Evolutionary conservation across 92 coral and sea anemone species (phyloP).

Genomic region (Porites lobata): DNA sequence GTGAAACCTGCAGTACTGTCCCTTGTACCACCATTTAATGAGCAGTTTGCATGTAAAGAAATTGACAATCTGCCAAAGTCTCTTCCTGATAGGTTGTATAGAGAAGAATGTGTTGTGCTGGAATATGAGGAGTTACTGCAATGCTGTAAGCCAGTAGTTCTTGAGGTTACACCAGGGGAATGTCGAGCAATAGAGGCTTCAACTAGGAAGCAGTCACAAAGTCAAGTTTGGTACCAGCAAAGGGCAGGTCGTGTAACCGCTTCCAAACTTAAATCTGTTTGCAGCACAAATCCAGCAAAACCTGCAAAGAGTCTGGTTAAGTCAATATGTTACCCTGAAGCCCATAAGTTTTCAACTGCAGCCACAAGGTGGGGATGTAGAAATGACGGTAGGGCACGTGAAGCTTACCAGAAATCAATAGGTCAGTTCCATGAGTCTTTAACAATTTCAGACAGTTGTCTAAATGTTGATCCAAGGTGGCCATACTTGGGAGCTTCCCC

Average conservation of each 20-base stretch:
- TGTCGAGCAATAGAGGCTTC: constrained; percentile 33
- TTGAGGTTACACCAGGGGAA: constrained; percentile 38
- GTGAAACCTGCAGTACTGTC: constrained; percentile 31
- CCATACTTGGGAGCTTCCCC: constrained; percentile 67
- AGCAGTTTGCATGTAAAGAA: constrained; percentile 22
- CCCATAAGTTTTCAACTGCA: constrained; percentile 41
- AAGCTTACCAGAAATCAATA: constrained; percentile 46
- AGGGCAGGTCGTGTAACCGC: constrained; percentile 70
- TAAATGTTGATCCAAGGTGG: constrained; percentile 51
- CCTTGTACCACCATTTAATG: constrained; percentile 24
- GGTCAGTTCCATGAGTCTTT: constrained; percentile 50
- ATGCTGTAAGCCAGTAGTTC: constrained; percentile 19
- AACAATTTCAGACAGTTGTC: constrained; percentile 64
- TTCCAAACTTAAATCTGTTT: constrained; percentile 52
- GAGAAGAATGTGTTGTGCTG: constrained; percentile 38
- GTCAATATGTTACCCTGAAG: constrained; percentile 62
- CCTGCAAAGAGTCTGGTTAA: constrained; percentile 60
- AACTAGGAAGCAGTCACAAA: constrained; percentile 60
- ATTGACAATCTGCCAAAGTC: constrained; percentile 41
- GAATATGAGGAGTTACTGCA: constrained; percentile 38
- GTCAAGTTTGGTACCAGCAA: constrained; percentile 67
- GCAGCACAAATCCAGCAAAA: constrained; percentile 58
- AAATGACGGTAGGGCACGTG: constrained; percentile 52
- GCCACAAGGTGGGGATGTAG: constrained; percentile 43
- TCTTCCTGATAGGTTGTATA: constrained; percentile 27